Evolutionary conservation across 2,888 invertebrate species (phyloP).

Genomic region (Criorhina ranunculi): DNA sequence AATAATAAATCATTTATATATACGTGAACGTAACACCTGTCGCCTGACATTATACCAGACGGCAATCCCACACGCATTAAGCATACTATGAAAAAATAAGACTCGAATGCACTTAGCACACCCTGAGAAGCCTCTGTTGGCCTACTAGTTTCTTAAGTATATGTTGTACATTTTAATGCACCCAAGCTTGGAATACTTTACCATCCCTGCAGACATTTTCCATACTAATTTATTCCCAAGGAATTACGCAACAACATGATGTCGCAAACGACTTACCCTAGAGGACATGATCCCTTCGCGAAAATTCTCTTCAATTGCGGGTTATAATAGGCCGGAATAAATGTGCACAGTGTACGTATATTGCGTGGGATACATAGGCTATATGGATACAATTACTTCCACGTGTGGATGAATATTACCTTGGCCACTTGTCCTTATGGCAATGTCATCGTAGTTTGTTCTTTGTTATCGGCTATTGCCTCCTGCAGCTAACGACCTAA

Average conservation of each 20-base stretch:
- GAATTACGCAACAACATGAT: conserved; percentile 6
- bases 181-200: conserved; percentile 1
- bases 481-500: conserved; percentile 3
- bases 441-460: conserved; percentile 13
- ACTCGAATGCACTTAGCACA: not conserved
- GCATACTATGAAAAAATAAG: conserved; percentile 2
- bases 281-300: conserved; percentile 14
- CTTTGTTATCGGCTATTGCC: conserved; percentile 14
- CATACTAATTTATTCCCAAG: conserved; percentile 27
- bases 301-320: not conserved
- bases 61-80: conserved; percentile 1
- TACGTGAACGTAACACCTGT: conserved; percentile 12
- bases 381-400: conserved; percentile 34
- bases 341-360: not conserved
- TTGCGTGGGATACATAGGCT: conserved; percentile 2
- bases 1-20: conserved; percentile 10
- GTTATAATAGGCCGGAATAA: not conserved
- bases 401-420: conserved; percentile 29
- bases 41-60: not conserved
- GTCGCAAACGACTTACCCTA: not conserved
- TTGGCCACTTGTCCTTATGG: conserved; percentile 16
- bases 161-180: conserved; percentile 19
- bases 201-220: not conserved
- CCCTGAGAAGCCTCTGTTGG: not conserved
- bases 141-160: not conserved